Conservation (phyloP, 53 echinoderm and acorn worm genomes). For the Temnopleurus reevesii region DNA sequence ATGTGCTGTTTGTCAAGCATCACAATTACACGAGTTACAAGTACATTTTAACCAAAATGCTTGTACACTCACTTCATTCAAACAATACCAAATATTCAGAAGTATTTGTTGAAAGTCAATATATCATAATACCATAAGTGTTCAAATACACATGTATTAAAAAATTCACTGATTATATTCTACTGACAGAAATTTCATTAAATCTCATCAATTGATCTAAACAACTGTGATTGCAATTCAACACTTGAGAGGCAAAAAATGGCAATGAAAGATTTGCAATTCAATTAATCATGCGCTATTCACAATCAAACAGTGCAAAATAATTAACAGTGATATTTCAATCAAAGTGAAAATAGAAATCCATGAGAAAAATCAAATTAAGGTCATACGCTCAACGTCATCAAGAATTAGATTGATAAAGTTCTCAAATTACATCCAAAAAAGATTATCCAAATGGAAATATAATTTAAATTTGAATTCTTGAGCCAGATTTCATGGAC, state of each 20-base stretch:
- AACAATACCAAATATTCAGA: neutral
- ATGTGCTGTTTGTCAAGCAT: too few relatives aligned
- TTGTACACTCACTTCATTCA: neutral
- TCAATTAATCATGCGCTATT: neutral
- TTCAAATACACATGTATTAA: neutral
- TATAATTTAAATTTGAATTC: too few relatives aligned
- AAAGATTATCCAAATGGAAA: too few relatives aligned
- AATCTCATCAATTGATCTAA: neutral
- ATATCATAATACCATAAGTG: neutral
- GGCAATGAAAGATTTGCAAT: conserved; percentile 4
- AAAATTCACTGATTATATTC: neutral
- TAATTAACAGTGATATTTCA: neutral
- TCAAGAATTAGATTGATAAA: too few relatives aligned
- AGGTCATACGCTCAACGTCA: neutral
- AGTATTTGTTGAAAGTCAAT: neutral
- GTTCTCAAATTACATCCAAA: too few relatives aligned
- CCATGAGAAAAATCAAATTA: neutral
- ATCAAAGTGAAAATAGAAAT: neutral
- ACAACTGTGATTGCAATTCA: neutral
- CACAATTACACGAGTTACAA: too few relatives aligned
- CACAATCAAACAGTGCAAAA: neutral
- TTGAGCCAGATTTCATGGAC: too few relatives aligned
- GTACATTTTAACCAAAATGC: too few relatives aligned
- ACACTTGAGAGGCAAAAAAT: neutral
- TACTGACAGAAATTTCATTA: neutral